Percentiles rank a stretch among this genome's conserved stretches.
phyloP scores from a whole-genome alignment of 2,113 vertebrate genomes.

The Calidris pygmaea region DNA sequence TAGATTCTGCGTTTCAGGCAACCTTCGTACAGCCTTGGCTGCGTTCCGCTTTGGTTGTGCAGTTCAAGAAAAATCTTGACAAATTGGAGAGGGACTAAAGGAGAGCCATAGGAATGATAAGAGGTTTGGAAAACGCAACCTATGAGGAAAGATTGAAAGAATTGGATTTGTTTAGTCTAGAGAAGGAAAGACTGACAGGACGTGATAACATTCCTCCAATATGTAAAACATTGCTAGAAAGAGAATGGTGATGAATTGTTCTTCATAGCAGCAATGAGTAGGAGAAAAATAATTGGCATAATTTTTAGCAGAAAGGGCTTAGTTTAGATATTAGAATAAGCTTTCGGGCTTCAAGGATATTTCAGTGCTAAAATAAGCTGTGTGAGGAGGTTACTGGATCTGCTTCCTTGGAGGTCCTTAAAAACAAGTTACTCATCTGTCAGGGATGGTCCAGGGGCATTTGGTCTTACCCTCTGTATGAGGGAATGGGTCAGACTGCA shows the following conservation, averaged over 20 bases:
- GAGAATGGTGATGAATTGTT: slow-evolving; percentile 60
- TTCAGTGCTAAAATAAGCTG: neutral
- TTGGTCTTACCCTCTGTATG: neutral
- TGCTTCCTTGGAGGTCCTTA: slow-evolving; percentile 45
- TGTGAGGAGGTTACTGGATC: neutral
- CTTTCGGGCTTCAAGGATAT: slow-evolving; percentile 2
- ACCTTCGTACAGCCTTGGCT: slow-evolving; percentile 13
- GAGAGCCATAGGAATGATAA: slow-evolving; percentile 63
- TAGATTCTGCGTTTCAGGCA: neutral
- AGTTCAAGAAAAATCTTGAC: slow-evolving; percentile 42
- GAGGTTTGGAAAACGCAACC: slow-evolving; percentile 52
- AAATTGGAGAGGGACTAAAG: slow-evolving; percentile 44
- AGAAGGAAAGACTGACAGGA: slow-evolving; percentile 55
- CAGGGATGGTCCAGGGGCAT: neutral
- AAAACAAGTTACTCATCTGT: neutral
- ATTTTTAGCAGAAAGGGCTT: slow-evolving; percentile 28
- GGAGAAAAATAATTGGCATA: neutral
- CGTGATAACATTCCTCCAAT: slow-evolving; percentile 48
- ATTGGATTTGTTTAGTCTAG: slow-evolving; percentile 68
- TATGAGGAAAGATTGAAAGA: slow-evolving; percentile 64
- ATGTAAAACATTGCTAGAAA: slow-evolving; percentile 46
- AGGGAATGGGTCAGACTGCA: neutral
- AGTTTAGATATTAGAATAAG: neutral
- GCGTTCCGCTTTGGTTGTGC: neutral
- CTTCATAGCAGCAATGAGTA: neutral